Evolutionary conservation across 2,888 invertebrate species (phyloP).

Genomic region (Sipha maydis): DNA sequence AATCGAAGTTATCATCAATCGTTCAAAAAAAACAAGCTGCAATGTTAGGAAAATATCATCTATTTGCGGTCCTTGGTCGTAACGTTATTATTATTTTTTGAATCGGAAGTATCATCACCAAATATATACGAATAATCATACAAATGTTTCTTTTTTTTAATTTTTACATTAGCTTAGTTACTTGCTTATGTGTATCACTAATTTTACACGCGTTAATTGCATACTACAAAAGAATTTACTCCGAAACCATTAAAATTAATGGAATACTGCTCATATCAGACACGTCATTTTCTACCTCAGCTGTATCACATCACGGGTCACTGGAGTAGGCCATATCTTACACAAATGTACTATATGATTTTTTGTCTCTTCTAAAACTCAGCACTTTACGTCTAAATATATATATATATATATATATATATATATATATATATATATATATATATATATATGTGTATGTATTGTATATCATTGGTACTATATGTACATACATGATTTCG

Average conservation of each 20-base stretch:
- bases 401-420: too few species aligned
- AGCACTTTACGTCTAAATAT: background rate
- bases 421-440: too few species aligned
- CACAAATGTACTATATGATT: background rate
- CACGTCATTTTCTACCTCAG: slow-evolving; percentile 1
- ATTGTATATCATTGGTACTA: background rate
- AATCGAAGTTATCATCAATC: too few species aligned
- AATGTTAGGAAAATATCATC: background rate
- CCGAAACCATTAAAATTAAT: slow-evolving; percentile 33
- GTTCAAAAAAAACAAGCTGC: background rate
- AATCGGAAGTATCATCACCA: background rate
- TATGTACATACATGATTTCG: too few species aligned
- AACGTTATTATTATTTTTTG: background rate
- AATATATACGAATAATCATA: background rate
- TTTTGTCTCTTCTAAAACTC: background rate
- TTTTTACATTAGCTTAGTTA: slow-evolving; percentile 2
- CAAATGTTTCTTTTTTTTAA: slow-evolving; percentile 39
- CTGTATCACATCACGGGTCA: background rate
- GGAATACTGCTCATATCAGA: background rate
- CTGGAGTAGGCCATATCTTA: background rate
- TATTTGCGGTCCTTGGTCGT: background rate
- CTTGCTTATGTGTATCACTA: slow-evolving; percentile 21
- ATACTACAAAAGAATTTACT: background rate
- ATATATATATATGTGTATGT: too few species aligned
- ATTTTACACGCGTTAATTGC: background rate